phyloP scores from a whole-genome alignment of 1,140 invertebrate species.

The Drosophila hydei region DNA sequence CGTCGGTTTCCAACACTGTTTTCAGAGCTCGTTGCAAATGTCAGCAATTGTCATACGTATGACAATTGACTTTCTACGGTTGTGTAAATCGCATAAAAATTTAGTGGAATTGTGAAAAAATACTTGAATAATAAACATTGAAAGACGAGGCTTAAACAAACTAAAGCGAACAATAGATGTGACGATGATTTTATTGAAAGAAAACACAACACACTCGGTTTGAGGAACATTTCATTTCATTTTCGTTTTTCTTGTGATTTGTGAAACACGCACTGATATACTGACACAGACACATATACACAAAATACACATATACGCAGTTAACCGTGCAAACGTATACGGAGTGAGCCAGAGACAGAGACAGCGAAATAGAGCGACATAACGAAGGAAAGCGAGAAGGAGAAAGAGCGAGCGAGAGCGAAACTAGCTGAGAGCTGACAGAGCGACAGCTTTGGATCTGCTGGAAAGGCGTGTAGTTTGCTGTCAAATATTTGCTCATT shows the following conservation, averaged over 20 bases:
- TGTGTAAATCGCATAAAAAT: conserved; percentile 40
- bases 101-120: conserved; percentile 33
- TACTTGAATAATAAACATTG: conserved; percentile 8
- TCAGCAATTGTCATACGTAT: conserved; percentile 7
- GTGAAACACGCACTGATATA: background rate
- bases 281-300: background rate
- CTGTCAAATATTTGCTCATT: conserved; percentile 69
- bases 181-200: conserved; percentile 6
- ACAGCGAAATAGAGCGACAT: too few species aligned
- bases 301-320: background rate
- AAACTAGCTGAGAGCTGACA: background rate
- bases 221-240: background rate
- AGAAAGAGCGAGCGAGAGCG: background rate
- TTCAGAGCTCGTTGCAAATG: background rate
- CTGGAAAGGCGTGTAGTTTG: conserved; percentile 51
- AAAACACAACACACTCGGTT: conserved; percentile 6
- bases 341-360: background rate
- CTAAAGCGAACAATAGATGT: conserved; percentile 4
- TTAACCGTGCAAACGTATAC: background rate
- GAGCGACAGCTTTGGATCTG: background rate
- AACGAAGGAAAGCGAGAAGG: background rate
- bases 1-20: conserved; percentile 38
- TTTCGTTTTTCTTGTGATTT: conserved; percentile 1
- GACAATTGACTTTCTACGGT: conserved; percentile 41
- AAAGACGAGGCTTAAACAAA: background rate